These are phyloP conservation scores for Galemys pyrenaicus DNA, from an alignment of 2,113 vertebrate species.

Conservation along the genomic window DNA sequence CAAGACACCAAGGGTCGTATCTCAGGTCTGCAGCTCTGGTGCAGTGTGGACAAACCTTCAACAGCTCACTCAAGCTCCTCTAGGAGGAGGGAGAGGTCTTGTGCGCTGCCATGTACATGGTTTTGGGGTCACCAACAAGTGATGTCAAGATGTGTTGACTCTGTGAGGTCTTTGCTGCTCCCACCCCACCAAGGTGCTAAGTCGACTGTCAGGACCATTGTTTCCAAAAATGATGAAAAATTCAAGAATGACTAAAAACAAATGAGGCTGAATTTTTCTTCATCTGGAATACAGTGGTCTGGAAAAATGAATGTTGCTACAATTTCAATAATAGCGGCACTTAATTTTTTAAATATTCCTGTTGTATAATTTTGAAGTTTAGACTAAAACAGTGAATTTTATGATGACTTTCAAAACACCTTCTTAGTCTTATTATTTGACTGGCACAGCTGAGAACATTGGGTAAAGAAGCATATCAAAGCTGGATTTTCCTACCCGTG, in stretches of 20 bases:
- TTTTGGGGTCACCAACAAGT: neutral
- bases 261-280: neutral
- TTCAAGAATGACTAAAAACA: neutral
- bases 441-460: neutral
- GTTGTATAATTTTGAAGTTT: slow-evolving; percentile 5
- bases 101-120: too few species aligned
- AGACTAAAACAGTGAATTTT: neutral
- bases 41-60: neutral
- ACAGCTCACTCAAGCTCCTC: neutral
- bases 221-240: slow-evolving; percentile 25
- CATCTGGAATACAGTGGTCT: neutral
- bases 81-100: neutral
- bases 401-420: neutral
- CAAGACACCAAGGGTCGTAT: neutral
- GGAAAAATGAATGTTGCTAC: slow-evolving; percentile 14
- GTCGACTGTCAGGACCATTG: neutral
- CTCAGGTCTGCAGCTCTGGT: too few species aligned
- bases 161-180: neutral
- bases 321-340: neutral
- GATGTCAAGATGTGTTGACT: neutral
- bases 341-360: slow-evolving; percentile 46
- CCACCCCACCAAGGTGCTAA: neutral
- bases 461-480: neutral
- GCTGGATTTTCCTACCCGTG: neutral
- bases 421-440: slow-evolving; percentile 7